A percentile compares a stretch with the other conserved stretches of the same genome.
phyloP scores from a whole-genome alignment of 2,113 vertebrate genomes.

The Urocolius indicus region DNA sequence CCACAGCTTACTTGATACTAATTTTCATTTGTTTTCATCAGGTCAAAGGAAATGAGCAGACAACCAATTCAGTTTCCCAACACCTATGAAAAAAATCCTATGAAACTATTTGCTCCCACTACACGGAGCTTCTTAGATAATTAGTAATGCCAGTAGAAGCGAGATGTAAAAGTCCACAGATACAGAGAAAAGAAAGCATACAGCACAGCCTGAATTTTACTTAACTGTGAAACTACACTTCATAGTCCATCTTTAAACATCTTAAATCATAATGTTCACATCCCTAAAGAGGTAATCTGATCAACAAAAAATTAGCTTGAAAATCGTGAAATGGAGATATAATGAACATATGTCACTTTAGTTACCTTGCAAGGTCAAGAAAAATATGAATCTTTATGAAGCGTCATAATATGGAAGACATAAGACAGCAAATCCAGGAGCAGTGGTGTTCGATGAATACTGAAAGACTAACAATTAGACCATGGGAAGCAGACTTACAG shows the following conservation, averaged over 20 bases:
- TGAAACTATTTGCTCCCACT: neutral
- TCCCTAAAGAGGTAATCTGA: neutral
- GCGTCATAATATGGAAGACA: neutral
- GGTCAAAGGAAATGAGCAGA: neutral
- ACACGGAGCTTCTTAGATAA: neutral
- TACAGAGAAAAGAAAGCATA: neutral
- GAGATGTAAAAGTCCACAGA: neutral
- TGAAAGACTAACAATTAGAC: neutral
- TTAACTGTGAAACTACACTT: rapidly evolving
- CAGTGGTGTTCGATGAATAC: neutral
- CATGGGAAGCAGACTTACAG: neutral
- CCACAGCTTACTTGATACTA: neutral
- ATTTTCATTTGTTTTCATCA: neutral
- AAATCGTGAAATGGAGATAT: neutral
- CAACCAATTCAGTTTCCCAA: neutral
- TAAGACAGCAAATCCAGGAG: neutral
- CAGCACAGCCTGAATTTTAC: neutral
- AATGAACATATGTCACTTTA: neutral
- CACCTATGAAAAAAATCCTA: neutral
- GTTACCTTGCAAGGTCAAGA: neutral
- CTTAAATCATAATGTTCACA: neutral
- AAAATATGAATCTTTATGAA: neutral
- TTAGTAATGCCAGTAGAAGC: neutral
- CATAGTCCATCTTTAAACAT: neutral
- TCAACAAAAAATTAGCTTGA: neutral